Base-by-base conservation (phyloP, 1,140 invertebrate species). In the Hylaeus volcanicus region DNA sequence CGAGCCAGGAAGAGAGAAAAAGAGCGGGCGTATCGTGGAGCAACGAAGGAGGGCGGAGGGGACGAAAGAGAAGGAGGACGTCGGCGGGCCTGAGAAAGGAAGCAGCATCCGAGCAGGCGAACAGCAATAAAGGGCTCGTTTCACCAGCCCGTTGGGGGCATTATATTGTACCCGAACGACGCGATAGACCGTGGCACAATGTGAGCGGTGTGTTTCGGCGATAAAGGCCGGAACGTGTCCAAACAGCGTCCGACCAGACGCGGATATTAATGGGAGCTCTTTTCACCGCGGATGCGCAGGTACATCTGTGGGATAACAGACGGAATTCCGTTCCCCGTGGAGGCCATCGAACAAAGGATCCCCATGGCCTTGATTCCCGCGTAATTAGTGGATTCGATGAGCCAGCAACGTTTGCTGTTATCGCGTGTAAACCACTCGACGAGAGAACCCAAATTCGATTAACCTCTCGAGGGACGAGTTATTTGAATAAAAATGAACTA, bases 61-160 rank as follows among this genome's bases (percentile, higher is more conserved):
- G 58, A 37, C 55, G 12, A 43, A 43, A 72, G 63, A 58, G 39
- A 39, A 53, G 45, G 12, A n/a, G 48, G 12, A 53, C 14, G 81
- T 69, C 43, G 5, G 81, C 79, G 88, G 86, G 88, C 90, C 90
- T 90, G 90, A 92, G 91, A 92, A 92, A 92, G 91, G 90, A 92
- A 91, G 90, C 90, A 89, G 90, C 91, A 92, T 91, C 91, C 90
- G 90, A 90, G 88, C 90, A 88, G 26, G 85, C 84, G 86, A 70
- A 58, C 86, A 86, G 90, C 90, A 92, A 92, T 92, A 91, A 92
- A 92, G 90, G 90, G 90, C 89, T 90, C 90, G 90, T 91, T 92
- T 89, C 84, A 90, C 79, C 87, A 76, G 65, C 72, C 81, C 83
- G 86, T 88, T 85, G 85, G 83, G 82, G 80, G 85, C 82, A 86